phyloP scores from a whole-genome alignment of 2,888 invertebrate species.

The Nycteola revayana region DNA sequence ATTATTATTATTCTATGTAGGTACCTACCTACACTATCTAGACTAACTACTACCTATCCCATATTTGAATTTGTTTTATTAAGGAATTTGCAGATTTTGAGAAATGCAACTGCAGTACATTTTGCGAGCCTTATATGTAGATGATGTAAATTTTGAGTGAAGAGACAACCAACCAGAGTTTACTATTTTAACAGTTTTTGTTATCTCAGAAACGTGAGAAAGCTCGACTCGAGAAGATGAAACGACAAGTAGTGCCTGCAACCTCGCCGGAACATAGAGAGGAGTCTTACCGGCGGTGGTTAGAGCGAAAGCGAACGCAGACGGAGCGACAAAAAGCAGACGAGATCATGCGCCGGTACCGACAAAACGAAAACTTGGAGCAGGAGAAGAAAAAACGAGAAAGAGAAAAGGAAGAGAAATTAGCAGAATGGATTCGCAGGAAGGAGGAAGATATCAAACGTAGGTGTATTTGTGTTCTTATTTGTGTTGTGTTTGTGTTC shows the following conservation, averaged over 20 bases:
- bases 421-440: conserved; percentile 80
- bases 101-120: no score
- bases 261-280: conserved; percentile 70
- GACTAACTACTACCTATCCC: no score
- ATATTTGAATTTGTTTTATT: no score
- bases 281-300: conserved; percentile 77
- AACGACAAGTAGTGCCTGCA: conserved; percentile 39
- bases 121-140: no score
- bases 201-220: conserved; percentile 68
- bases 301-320: conserved; percentile 72
- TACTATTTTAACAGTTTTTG: no score
- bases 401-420: conserved; percentile 67
- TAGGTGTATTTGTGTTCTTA: conserved; percentile 46
- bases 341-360: conserved; percentile 60
- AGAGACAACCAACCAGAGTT: no score
- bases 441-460: conserved; percentile 83
- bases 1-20: no score
- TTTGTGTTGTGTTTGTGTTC: no score
- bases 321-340: conserved; percentile 63
- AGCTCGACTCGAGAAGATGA: conserved; percentile 51
- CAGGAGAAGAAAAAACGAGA: conserved; percentile 61
- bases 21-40: background rate
- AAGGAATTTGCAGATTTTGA: no score
- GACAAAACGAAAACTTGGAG: conserved; percentile 55
- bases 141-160: no score